Evolutionary conservation across 2,888 invertebrate species (phyloP).

Genomic region (Embidobia sp.): DNA sequence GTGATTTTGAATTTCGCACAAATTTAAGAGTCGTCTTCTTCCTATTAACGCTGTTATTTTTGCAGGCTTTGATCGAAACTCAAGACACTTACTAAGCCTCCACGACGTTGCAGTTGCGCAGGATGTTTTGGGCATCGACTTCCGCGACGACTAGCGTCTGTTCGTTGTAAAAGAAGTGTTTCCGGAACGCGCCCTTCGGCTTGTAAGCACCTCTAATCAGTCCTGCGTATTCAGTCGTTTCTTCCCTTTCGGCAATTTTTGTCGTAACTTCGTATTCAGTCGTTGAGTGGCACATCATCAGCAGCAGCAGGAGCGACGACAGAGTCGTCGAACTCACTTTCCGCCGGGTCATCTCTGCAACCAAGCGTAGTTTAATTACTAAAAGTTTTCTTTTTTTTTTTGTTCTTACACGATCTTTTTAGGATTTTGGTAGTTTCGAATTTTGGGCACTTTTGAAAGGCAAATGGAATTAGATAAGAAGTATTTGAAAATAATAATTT

Average conservation of each 20-base stretch:
- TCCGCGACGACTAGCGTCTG: conserved; percentile 92
- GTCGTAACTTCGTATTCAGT: conserved; percentile 74
- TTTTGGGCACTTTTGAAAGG: no score
- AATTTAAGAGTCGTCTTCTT: no score
- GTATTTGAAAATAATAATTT: no score
- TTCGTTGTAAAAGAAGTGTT: conserved; percentile 88
- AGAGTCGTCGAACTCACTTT: conserved; percentile 16
- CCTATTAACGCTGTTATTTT: no score
- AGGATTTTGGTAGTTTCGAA: no score
- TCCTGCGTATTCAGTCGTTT: no score
- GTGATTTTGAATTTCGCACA: no score
- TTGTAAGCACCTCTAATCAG: no score
- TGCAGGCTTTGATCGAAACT: no score
- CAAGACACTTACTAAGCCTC: conserved; percentile 92
- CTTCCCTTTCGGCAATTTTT: no score
- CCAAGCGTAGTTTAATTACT: no score
- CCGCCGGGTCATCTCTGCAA: conserved; percentile 34
- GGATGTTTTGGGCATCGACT: conserved; percentile 86
- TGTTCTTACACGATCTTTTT: not conserved
- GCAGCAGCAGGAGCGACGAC: conserved; percentile 16
- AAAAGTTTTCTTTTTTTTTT: conserved; percentile 11
- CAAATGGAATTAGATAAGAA: no score
- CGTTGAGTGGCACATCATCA: conserved; percentile 56
- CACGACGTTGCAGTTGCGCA: conserved; percentile 90
- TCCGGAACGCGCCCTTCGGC: conserved; percentile 12